These are phyloP conservation scores for Clarias batrachus DNA, from an alignment of 2,113 vertebrate species.

Conservation along the genomic window DNA sequence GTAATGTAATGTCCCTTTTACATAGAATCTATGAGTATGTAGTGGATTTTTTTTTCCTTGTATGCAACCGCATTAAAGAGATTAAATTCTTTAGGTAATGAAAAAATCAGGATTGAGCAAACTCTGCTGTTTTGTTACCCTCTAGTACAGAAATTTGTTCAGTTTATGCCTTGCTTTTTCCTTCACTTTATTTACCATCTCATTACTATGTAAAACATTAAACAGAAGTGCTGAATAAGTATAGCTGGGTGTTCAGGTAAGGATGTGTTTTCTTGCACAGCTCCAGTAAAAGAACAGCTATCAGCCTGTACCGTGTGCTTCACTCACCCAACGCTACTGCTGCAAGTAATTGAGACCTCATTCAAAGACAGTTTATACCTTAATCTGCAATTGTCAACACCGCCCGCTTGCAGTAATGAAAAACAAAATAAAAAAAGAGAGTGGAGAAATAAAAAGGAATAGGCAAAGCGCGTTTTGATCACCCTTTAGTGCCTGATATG, in stretches of 20 bases:
- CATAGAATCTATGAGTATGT: neutral
- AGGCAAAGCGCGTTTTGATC: conserved; percentile 41
- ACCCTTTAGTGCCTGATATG: conserved; percentile 67
- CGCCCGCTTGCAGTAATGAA: conserved; percentile 41
- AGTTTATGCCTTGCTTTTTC: neutral
- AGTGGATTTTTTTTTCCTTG: neutral
- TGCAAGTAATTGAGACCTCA: conserved; percentile 50
- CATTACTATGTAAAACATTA: conserved; percentile 6
- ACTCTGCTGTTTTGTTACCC: neutral
- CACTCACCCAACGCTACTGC: conserved; percentile 11
- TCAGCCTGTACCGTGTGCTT: neutral
- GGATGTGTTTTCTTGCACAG: conserved; percentile 4
- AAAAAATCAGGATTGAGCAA: neutral
- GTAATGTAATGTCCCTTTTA: neutral
- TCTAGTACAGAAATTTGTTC: neutral
- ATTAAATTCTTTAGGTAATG: neutral
- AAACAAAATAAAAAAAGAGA: conserved; percentile 43
- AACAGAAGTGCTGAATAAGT: neutral
- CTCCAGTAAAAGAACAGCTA: conserved; percentile 14
- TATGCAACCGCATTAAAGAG: neutral
- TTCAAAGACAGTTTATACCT: conserved; percentile 55
- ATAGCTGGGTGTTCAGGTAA: neutral
- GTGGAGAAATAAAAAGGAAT: conserved; percentile 43
- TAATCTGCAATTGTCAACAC: conserved; percentile 54
- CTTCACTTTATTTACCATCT: conserved; percentile 7